These are phyloP conservation scores for Isurus oxyrinchus DNA, from an alignment of 2,113 vertebrate genomes.

Conservation along the genomic window DNA sequence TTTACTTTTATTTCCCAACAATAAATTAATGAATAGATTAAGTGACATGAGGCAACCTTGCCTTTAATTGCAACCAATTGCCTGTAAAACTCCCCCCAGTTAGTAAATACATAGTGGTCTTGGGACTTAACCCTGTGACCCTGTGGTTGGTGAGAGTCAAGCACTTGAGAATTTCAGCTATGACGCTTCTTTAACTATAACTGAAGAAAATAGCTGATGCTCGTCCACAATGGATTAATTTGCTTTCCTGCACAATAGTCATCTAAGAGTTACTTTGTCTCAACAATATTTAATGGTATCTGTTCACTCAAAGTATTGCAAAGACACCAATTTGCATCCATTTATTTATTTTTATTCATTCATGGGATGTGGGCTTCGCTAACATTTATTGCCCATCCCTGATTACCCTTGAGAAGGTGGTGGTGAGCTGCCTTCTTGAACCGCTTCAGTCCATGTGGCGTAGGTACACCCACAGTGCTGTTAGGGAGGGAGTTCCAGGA, in stretches of 20 bases:
- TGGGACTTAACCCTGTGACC: constrained; percentile 16
- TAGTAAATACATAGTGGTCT: not conserved
- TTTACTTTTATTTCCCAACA: not conserved
- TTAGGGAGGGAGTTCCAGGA: no score
- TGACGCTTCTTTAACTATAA: not conserved
- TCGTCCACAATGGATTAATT: constrained; percentile 12
- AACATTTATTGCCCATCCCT: no score
- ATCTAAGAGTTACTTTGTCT: not conserved
- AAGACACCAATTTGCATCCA: not conserved
- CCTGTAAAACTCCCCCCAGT: not conserved
- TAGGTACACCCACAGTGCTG: no score
- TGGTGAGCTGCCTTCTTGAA: no score
- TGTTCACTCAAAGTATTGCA: not conserved
- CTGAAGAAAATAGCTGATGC: not conserved
- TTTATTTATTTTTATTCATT: not conserved
- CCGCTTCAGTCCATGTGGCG: no score
- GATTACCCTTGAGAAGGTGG: no score
- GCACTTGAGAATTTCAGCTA: not conserved
- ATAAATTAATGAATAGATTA: not conserved
- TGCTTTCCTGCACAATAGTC: not conserved
- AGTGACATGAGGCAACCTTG: not conserved
- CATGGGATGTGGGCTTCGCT: no score
- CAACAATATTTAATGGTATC: not conserved
- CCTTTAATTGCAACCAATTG: not conserved
- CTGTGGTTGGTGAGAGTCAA: not conserved